Conservation (phyloP, 23 tunicate genomes). For the Styela clava region DNA sequence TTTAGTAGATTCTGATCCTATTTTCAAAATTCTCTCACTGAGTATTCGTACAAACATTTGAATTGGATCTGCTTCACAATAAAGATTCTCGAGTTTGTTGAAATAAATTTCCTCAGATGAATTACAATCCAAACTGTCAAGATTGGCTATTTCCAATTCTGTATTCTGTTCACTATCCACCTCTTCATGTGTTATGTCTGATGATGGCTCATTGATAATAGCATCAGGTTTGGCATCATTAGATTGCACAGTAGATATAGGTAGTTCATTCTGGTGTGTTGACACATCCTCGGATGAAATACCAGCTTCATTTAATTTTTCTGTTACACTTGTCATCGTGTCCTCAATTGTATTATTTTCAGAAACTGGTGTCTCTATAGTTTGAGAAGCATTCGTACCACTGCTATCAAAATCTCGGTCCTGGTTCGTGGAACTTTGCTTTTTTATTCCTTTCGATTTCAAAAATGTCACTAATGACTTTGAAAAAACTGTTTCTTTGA, state of each 20-base stretch:
- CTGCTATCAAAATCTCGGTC: background rate
- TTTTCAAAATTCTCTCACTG: conserved; percentile 12
- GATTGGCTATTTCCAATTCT: too few species aligned
- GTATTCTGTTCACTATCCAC: background rate
- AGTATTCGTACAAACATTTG: background rate
- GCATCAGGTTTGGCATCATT: too few species aligned
- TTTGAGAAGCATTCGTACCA: background rate
- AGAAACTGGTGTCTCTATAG: background rate
- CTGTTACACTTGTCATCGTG: background rate
- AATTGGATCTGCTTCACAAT: background rate
- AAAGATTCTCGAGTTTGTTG: background rate
- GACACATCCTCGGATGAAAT: background rate
- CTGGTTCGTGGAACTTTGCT: background rate
- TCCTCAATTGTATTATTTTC: background rate
- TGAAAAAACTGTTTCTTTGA: background rate
- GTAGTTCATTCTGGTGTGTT: background rate
- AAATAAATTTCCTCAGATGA: background rate
- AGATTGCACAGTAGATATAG: background rate
- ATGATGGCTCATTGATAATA: background rate
- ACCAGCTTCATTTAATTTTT: background rate
- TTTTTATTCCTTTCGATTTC: background rate
- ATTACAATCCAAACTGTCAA: background rate
- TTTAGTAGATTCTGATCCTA: conserved; percentile 7
- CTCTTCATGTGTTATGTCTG: background rate
- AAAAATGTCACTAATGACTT: background rate